Base-by-base conservation (phyloP, 2,113 vertebrate species). In the Colossoma macropomum region DNA sequence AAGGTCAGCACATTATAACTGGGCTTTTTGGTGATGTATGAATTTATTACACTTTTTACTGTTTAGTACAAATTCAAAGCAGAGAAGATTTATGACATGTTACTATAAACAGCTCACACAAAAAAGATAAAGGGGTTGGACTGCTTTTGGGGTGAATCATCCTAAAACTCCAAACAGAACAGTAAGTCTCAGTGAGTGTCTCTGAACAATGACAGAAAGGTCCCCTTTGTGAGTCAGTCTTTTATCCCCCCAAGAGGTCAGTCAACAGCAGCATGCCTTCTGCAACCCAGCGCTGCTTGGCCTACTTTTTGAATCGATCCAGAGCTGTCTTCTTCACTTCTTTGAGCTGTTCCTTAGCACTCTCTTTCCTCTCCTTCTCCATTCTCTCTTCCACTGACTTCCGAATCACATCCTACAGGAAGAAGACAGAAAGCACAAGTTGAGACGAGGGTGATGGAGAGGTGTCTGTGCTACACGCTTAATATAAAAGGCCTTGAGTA, bases 261-360 rank as follows among this genome's bases (percentile, higher is more conserved):
- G 50, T 59, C 25, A 13, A 30, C 27, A n/a, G 11, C 45, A 68
- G 45, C 63, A 78, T 16, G 32, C 63, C 25, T 34, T 69, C 7
- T 69, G 66, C 27, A 21, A 1, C 19, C 32, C 28, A 16, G 21
- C 4, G 27, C n/a, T 27, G 38, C 48, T n/a, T 48, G 48, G 30
- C 19, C 56, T 82, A 94, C 73, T 96, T 96, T 63, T 88, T 93
- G 88, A 98, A 98, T 86, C 97, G 92, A 69, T 96, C 96, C 87
- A 98, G 89, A 45, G 95, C 94, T 0, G 95, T 94, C 66, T 16
- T 91, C 59, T 79, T 2, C 62, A 79, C 59, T 0, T 79, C 82
- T 10, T 83, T 81, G 0, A 0, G 10, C 0, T 52, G 65, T 3
- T 50, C 88, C 0, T n/a, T 80, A n/a, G 85, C 70, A n/a, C 48